Base-by-base conservation (phyloP, 2,888 invertebrate species). In the Phortica okadai region DNA sequence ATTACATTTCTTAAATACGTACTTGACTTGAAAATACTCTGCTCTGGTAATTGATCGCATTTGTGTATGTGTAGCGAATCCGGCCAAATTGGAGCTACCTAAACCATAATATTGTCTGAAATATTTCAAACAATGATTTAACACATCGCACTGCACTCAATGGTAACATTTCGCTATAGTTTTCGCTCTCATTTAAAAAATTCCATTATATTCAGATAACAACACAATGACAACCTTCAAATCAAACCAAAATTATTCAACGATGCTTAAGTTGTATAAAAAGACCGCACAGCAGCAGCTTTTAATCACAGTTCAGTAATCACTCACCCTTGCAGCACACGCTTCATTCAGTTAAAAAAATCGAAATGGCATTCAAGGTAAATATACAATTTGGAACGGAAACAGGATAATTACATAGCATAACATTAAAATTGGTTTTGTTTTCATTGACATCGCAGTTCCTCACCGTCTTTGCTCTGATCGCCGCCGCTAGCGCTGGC, bases 311-410 rank as follows among this genome's bases (percentile, higher is more conserved):
- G 78, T 74, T 75, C 80, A 80, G 58, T 77, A 77, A 78, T 79
- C 73, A 69, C 77, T 82, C 64, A 76, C 77, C 64, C 76, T 76
- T 73, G 67, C 73, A 79, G 78, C 78, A 87, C 74, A 77, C 79
- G 78, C 73, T 73, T 75, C 62, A 33, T 72, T 45, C 58, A 83
- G 78, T 77, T 70, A 77, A 77, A 82, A 78, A 78, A 76, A 56
- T 73, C 69, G 81, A 83, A 84, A 89, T 90, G 89, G 89, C 88
- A 82, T 87, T 89, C 78, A 90, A 90, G 86, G 90, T 87, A 81
- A 73, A 78, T 7, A 21, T 50, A 14, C 8, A 11, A 5, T 50
- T 50, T 50, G 2, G 6, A 14, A 50, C 50, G 2, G 14, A 14
- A 14, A 50, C 14, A 50, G 50, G 50, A 8, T 2, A 45, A 45